These are phyloP conservation scores for Scolopax rusticola DNA, from an alignment of 2,797 vertebrate species.

Conservation along the genomic window DNA sequence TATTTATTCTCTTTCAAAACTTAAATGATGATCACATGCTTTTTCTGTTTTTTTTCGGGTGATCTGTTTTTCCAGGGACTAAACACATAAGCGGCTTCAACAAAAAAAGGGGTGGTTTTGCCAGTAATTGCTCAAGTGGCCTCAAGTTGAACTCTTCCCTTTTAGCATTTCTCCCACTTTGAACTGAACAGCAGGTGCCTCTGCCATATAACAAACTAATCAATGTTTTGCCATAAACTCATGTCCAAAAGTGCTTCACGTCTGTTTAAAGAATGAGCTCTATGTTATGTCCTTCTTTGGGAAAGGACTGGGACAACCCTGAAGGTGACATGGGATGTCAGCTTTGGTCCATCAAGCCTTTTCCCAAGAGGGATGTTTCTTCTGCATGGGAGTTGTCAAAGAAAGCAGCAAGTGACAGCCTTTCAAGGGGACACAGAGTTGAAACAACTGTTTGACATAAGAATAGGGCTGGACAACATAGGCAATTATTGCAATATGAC, in stretches of 20 bases:
- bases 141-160: not conserved
- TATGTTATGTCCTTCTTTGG: not conserved
- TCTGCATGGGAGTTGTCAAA: not conserved
- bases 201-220: not conserved
- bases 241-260: not conserved
- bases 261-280: not conserved
- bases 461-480: not conserved
- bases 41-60: not conserved
- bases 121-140: not conserved
- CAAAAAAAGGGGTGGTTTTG: not conserved
- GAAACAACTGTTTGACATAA: not conserved
- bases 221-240: not conserved
- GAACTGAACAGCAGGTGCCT: not conserved
- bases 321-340: not conserved
- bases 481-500: not conserved
- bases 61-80: not conserved
- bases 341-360: not conserved
- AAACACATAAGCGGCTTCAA: not conserved
- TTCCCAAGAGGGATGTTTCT: constrained; percentile 39
- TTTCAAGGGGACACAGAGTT: not conserved
- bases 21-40: not conserved
- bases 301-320: not conserved
- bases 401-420: not conserved
- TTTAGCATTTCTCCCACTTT: not conserved
- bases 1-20: not conserved